Percentiles rank a stretch among this genome's conserved stretches.
These are phyloP conservation scores for Carassius auratus DNA, from an alignment of 2,113 vertebrate genomes.

Conservation along the genomic window DNA sequence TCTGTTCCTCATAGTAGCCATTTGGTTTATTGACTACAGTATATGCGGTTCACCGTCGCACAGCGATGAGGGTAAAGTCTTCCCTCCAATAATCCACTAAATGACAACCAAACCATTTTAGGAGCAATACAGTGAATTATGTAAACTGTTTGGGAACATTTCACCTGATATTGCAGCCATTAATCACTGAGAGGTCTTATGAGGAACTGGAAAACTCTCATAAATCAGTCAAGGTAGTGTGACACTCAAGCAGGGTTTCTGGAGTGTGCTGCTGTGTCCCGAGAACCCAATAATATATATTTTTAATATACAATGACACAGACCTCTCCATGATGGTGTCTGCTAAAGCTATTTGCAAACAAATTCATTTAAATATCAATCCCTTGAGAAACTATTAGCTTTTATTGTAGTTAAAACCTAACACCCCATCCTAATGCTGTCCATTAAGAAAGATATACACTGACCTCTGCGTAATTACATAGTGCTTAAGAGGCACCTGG, in stretches of 20 bases:
- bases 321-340: background rate
- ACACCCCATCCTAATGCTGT: background rate
- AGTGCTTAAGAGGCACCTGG: conserved; percentile 7
- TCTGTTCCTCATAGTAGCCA: conserved; percentile 74
- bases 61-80: conserved; percentile 64
- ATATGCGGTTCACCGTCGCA: conserved; percentile 64
- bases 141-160: conserved; percentile 70
- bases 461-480: conserved; percentile 14
- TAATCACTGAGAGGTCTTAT: conserved; percentile 73
- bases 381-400: conserved; percentile 16
- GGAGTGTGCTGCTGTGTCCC: conserved; percentile 49
- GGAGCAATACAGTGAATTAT: conserved; percentile 71
- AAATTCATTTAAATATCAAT: conserved; percentile 29
- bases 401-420: background rate
- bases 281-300: conserved; percentile 50
- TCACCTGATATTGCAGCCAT: conserved; percentile 71
- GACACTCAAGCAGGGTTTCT: conserved; percentile 33
- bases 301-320: background rate
- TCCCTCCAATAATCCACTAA: conserved; percentile 69
- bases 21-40: conserved; percentile 75
- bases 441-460: conserved; percentile 23
- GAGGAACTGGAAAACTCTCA: conserved; percentile 64
- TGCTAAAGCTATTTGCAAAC: conserved; percentile 18
- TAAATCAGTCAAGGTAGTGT: conserved; percentile 66
- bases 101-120: conserved; percentile 69